A percentile compares a stretch with the other conserved stretches of the same genome.
These are phyloP conservation scores for Julus scandinavius DNA, from an alignment of 2,888 invertebrate species.

Conservation along the genomic window DNA sequence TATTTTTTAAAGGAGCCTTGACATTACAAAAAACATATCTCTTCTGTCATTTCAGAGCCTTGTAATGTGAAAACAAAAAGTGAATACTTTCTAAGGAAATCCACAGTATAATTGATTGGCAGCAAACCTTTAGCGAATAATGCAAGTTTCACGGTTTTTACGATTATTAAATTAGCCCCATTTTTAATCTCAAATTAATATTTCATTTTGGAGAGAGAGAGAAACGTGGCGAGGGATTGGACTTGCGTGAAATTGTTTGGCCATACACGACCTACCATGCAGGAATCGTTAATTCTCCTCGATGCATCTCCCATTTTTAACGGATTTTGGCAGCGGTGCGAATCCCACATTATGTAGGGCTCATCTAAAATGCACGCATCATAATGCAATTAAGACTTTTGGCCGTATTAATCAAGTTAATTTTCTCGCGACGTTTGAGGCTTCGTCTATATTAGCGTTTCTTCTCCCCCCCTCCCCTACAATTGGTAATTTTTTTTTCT, in stretches of 20 bases:
- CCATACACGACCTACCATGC: too few relatives aligned
- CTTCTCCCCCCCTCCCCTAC: too few relatives aligned
- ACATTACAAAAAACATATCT: too few relatives aligned
- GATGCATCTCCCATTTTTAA: too few relatives aligned
- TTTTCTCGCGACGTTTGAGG: too few relatives aligned
- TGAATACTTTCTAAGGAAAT: too few relatives aligned
- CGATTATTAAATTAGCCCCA: neutral
- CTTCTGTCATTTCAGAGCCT: too few relatives aligned
- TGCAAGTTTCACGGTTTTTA: neutral
- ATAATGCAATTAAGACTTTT: slow-evolving; percentile 34
- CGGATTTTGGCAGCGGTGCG: slow-evolving; percentile 20
- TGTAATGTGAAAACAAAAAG: too few relatives aligned
- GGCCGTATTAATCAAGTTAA: too few relatives aligned
- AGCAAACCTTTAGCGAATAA: neutral
- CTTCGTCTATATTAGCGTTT: neutral
- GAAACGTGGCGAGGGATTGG: neutral
- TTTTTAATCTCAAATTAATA: slow-evolving; percentile 14
- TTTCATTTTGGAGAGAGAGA: slow-evolving; percentile 23
- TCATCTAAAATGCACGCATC: neutral
- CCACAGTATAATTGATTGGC: too few relatives aligned
- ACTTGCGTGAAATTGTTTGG: neutral
- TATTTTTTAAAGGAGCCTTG: too few relatives aligned
- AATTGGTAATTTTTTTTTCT: neutral
- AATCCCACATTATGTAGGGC: neutral
- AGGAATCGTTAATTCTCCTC: neutral